Conservation (phyloP, 30 jellyfish, hydroid and myxozoan genomes). For the Cassiopea andromeda region DNA sequence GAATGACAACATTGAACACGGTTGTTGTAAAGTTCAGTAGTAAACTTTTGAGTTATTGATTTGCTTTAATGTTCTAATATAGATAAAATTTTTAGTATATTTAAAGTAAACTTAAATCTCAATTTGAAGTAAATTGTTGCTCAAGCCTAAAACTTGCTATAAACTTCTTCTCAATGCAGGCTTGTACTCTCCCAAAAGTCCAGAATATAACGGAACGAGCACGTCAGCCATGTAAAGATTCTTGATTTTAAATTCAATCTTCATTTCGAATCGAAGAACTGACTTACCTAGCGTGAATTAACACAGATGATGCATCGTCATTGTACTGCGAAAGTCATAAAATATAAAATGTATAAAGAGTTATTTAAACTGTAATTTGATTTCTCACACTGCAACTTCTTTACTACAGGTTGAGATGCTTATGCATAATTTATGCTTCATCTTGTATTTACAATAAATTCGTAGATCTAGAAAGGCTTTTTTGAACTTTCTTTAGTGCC, state of each 20-base stretch:
- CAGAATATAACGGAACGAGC: conserved; percentile 76
- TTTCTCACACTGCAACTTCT: conserved; percentile 1
- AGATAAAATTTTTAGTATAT: not conserved
- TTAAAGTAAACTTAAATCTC: not conserved
- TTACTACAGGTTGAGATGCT: not conserved
- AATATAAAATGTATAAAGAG: conserved; percentile 7
- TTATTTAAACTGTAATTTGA: not conserved
- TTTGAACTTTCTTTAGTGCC: no score
- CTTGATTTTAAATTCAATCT: not conserved
- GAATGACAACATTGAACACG: conserved; percentile 41
- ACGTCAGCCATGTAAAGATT: conserved; percentile 55
- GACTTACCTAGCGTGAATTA: not conserved
- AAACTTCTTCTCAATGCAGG: conserved; percentile 72
- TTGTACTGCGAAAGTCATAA: not conserved
- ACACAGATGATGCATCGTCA: not conserved
- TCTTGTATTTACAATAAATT: not conserved
- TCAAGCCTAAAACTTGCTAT: conserved; percentile 17
- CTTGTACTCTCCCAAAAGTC: conserved; percentile 78
- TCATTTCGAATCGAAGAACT: not conserved
- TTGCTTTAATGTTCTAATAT: not conserved
- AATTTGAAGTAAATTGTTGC: not conserved
- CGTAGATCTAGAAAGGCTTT: no score
- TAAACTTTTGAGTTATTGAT: not conserved
- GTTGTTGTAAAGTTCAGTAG: conserved; percentile 72
- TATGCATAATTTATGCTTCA: not conserved